Conservation (phyloP, 2,113 vertebrate genomes). For the Dryoscopus gambensis region DNA sequence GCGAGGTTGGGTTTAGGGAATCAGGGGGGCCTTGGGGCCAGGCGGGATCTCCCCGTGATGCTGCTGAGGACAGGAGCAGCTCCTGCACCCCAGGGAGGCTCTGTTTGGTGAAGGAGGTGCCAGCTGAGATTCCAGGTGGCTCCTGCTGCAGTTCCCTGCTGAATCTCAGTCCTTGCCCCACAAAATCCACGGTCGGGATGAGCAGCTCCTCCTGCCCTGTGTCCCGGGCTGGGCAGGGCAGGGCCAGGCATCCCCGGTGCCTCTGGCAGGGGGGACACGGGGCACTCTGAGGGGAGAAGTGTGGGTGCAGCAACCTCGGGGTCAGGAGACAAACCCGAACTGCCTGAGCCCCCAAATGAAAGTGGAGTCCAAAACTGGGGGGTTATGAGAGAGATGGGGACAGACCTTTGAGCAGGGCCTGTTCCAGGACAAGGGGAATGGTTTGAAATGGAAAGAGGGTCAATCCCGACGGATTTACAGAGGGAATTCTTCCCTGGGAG, state of each 20-base stretch:
- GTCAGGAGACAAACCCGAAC: accelerated
- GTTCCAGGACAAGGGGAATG: neutral
- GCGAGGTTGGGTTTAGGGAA: neutral
- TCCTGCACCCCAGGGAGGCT: neutral
- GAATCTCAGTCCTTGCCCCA: neutral
- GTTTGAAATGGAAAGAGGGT: neutral
- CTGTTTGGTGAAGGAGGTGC: accelerated
- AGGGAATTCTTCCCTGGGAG: accelerated
- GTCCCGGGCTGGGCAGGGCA: neutral
- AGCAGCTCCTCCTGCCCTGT: neutral
- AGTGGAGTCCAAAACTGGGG: neutral
- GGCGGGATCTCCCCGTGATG: neutral
- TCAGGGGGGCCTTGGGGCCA: neutral
- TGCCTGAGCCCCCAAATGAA: neutral
- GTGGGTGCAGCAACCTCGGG: neutral
- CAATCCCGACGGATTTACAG: no score
- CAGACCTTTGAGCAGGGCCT: neutral
- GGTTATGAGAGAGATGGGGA: neutral
- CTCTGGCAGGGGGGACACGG: neutral
- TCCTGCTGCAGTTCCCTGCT: neutral
- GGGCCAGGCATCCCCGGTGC: no score
- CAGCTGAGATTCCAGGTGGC: neutral
- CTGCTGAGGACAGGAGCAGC: neutral
- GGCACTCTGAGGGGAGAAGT: neutral
- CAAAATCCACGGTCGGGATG: neutral